Base-by-base conservation (phyloP, 2,113 vertebrate genomes). In the Chaetura pelagica region DNA sequence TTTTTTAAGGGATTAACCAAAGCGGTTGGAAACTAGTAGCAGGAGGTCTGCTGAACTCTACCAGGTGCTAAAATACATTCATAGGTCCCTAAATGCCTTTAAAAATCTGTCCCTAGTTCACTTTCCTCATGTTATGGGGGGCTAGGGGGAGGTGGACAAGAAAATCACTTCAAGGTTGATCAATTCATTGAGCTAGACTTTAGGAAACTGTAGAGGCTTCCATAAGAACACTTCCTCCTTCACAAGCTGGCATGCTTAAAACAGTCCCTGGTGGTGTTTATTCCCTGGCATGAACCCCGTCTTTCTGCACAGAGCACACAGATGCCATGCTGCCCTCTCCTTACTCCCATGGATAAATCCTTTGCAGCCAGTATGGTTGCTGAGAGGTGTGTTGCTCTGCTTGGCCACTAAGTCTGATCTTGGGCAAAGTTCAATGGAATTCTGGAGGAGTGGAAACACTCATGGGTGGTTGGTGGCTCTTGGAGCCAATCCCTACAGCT, bases 1-100 rank as follows among this genome's bases (percentile, higher is more conserved):
- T 93, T 93, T 92, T 68, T 84, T 42, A 73, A 92, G 35, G 26
- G 6, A 61, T 63, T 83, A 84, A 80, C 15, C 83, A 91, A 83
- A 86, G 21, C 22, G 77, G 29, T 74, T 74, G 63, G 32, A 84
- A 94, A 80, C 46, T 54, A 81, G 77, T n/a, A 89, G 21, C 55
- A 59, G 19, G 17, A 29, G 12, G 52, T 72, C 23, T 48, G 55
- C 34, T 84, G 42, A 89, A 59, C 26, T 44, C 23, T 11, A 27
- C 66, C 23, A 35, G 4, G 16, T 80, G 32, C 18, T 63, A 48
- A 84, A 77, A 80, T 61, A 34, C 26, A 24, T 66, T 40, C 32
- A 15, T 22, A 32, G 16, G 20, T 77, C 40, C 52, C 24, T 80
- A 80, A 54, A 83, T 16, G 35, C 63, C 52, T 94, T 89, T 87